phyloP scores from a whole-genome alignment of 2,113 vertebrate species.

The Silurus asotus region DNA sequence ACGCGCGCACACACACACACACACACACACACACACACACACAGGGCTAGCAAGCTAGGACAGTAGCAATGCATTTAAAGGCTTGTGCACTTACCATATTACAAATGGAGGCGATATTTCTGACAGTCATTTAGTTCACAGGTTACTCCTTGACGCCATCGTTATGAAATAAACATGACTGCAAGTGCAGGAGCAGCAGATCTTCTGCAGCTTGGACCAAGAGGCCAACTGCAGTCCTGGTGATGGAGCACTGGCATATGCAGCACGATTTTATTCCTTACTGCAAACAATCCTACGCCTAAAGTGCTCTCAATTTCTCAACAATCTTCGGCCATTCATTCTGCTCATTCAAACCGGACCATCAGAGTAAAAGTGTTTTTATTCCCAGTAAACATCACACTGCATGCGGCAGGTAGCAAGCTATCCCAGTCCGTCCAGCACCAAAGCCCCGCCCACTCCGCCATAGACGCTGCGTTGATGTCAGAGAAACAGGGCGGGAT shows the following conservation, averaged over 20 bases:
- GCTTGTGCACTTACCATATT: conserved; percentile 90
- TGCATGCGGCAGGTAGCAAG: conserved; percentile 69
- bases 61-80: conserved; percentile 12
- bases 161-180: conserved; percentile 84
- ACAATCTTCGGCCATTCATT: conserved; percentile 52
- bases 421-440: conserved; percentile 58
- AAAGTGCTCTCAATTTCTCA: conserved; percentile 21
- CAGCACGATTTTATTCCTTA: conserved; percentile 42
- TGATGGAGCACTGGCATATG: conserved; percentile 53
- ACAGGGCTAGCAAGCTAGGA: conserved; percentile 2
- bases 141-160: conserved; percentile 88
- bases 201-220: conserved; percentile 62
- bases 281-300: conserved; percentile 29
- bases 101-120: conserved; percentile 99
- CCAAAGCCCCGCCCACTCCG: conserved; percentile 53
- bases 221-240: conserved; percentile 69
- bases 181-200: conserved; percentile 51
- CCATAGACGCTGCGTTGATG: neutral
- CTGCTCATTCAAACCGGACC: neutral
- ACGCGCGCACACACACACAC: neutral
- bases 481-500: neutral
- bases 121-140: conserved; percentile 99
- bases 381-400: conserved; percentile 39
- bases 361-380: conserved; percentile 32
- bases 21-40: neutral